Evolutionary conservation across 2,113 vertebrate genomes (phyloP).

Genomic region (Hucho hucho): DNA sequence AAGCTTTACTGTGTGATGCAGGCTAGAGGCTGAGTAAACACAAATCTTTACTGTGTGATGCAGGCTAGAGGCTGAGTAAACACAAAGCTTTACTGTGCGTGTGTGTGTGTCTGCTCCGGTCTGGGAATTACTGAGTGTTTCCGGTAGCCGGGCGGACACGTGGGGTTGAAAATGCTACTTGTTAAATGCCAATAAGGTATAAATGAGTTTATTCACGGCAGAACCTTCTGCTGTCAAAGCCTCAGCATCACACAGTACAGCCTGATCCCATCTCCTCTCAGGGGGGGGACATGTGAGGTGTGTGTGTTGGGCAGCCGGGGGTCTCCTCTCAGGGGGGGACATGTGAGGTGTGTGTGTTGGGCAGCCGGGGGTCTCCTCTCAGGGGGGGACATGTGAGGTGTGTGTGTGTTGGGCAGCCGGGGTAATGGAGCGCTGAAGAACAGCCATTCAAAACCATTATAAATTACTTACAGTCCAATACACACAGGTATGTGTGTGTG

Average conservation of each 20-base stretch:
- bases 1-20: slow-evolving; percentile 22
- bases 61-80: slow-evolving; percentile 38
- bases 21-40: slow-evolving; percentile 2
- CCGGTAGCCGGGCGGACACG: slow-evolving; percentile 19
- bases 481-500: neutral
- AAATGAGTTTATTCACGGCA: slow-evolving; percentile 53
- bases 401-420: neutral
- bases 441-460: neutral
- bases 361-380: no score
- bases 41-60: slow-evolving; percentile 10
- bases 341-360: no score
- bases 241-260: neutral
- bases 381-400: no score
- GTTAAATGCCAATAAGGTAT: slow-evolving; percentile 60
- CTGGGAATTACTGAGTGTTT: slow-evolving; percentile 30
- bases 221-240: slow-evolving; percentile 8
- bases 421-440: neutral
- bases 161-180: slow-evolving; percentile 44
- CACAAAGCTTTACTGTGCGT: slow-evolving; percentile 4
- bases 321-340: no score
- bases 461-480: neutral
- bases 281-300: no score
- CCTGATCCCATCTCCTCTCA: no score
- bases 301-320: no score
- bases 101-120: neutral